A percentile compares a stretch with the other conserved stretches of the same genome.
Evolutionary conservation across 2,797 vertebrate species (phyloP).

Genomic region (Poeciliopsis turneri): DNA sequence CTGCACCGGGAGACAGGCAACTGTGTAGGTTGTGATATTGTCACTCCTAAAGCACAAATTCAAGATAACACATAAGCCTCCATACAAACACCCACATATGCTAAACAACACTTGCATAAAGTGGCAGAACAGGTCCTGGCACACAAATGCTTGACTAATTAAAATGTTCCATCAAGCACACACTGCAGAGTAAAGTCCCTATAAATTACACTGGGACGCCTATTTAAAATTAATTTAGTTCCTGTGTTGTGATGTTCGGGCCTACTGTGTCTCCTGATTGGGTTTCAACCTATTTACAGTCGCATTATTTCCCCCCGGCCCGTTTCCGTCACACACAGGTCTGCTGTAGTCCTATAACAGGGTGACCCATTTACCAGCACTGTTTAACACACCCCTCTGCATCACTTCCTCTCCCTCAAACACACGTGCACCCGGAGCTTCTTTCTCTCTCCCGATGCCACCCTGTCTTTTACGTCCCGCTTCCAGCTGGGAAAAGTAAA

Average conservation of each 20-base stretch:
- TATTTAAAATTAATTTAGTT: constrained; percentile 26
- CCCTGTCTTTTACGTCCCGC: constrained; percentile 61
- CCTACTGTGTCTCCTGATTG: constrained; percentile 34
- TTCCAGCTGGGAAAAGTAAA: constrained; percentile 74
- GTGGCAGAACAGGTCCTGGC: constrained; percentile 68
- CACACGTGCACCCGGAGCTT: constrained; percentile 9
- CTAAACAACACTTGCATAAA: constrained; percentile 76
- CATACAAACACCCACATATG: constrained; percentile 76
- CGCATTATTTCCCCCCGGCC: constrained; percentile 16
- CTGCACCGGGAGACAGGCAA: constrained; percentile 58
- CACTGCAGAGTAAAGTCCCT: constrained; percentile 29
- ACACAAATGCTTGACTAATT: constrained; percentile 56
- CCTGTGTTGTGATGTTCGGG: constrained; percentile 6
- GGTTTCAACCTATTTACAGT: constrained; percentile 32
- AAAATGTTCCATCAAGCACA: constrained; percentile 58
- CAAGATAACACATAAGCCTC: constrained; percentile 75
- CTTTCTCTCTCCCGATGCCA: constrained; percentile 33
- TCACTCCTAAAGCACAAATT: constrained; percentile 67
- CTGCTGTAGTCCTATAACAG: constrained; percentile 58
- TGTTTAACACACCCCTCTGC: constrained; percentile 51
- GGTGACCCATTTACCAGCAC: constrained; percentile 75
- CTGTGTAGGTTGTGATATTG: constrained; percentile 69
- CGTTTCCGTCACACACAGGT: constrained; percentile 35
- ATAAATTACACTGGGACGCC: constrained; percentile 28
- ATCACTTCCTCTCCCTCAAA: constrained; percentile 41